Percentiles rank a stretch among this genome's conserved stretches.
Conservation (phyloP, 2,797 vertebrate genomes). For the Sebastes steindachneri region DNA sequence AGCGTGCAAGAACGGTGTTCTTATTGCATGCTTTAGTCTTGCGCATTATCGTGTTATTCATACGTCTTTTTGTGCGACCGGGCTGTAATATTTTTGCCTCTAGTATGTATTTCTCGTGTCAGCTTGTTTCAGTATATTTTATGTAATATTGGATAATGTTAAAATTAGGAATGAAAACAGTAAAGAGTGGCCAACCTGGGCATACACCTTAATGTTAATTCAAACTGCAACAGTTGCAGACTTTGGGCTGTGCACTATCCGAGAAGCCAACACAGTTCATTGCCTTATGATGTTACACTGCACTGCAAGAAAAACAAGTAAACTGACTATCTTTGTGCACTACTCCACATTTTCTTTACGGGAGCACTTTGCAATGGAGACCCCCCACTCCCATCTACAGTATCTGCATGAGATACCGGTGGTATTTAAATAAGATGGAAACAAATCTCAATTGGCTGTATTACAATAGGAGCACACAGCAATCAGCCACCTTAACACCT, state of each 20-base stretch:
- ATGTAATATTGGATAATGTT: too few species aligned
- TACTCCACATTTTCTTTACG: background rate
- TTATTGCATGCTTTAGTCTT: too few species aligned
- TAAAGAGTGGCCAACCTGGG: too few species aligned
- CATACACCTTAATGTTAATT: too few species aligned
- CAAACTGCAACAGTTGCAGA: too few species aligned
- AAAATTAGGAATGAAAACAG: too few species aligned
- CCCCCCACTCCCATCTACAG: background rate
- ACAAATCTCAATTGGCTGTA: background rate
- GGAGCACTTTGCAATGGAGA: background rate
- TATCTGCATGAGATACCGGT: background rate
- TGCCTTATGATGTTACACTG: background rate
- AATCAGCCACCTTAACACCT: background rate
- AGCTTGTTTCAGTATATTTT: fast-evolving
- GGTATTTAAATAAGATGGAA: background rate
- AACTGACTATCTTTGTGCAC: background rate
- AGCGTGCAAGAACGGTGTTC: too few species aligned
- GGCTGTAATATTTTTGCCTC: too few species aligned
- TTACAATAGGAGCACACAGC: background rate
- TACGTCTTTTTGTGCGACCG: fast-evolving
- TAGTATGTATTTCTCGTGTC: too few species aligned
- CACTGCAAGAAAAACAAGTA: background rate
- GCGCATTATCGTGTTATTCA: too few species aligned
- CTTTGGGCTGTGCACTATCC: background rate
- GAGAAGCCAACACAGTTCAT: background rate